phyloP scores from a whole-genome alignment of 2,888 invertebrate genomes.

The Pardosa pseudoannulata region DNA sequence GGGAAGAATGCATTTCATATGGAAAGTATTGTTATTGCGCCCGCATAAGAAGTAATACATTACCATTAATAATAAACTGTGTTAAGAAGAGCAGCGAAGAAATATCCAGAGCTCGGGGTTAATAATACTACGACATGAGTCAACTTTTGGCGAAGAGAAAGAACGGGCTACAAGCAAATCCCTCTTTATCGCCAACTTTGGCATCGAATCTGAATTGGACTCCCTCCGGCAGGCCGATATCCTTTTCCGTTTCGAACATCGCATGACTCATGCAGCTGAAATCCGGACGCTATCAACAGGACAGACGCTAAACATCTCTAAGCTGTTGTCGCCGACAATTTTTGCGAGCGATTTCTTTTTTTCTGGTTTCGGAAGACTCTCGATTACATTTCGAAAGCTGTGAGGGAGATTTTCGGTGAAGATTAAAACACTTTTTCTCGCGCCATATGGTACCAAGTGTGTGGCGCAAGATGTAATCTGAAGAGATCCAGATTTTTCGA shows the following conservation, averaged over 20 bases:
- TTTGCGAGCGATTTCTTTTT: too few species aligned
- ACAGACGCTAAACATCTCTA: neutral
- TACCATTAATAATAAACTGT: neutral
- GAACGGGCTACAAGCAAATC: neutral
- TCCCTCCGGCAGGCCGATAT: conserved; percentile 24
- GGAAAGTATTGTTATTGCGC: too few species aligned
- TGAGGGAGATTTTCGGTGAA: neutral
- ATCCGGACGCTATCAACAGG: conserved; percentile 33
- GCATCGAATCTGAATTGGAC: neutral
- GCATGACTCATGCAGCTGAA: conserved; percentile 37
- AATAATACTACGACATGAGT: neutral
- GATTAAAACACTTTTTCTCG: neutral
- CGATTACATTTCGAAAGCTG: neutral
- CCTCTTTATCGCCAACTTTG: neutral
- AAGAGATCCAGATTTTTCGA: conserved; percentile 3
- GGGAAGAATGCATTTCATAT: too few species aligned
- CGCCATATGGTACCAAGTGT: conserved; percentile 41
- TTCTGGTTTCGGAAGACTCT: too few species aligned
- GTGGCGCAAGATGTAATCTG: conserved; percentile 13
- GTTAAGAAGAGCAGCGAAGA: neutral
- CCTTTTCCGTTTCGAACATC: conserved; percentile 13
- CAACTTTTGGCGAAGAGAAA: neutral
- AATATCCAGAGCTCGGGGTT: neutral
- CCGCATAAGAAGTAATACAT: neutral
- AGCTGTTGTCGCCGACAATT: neutral